Base-by-base conservation (phyloP, 2,888 invertebrate genomes). In the Phymatocera aterrima region DNA sequence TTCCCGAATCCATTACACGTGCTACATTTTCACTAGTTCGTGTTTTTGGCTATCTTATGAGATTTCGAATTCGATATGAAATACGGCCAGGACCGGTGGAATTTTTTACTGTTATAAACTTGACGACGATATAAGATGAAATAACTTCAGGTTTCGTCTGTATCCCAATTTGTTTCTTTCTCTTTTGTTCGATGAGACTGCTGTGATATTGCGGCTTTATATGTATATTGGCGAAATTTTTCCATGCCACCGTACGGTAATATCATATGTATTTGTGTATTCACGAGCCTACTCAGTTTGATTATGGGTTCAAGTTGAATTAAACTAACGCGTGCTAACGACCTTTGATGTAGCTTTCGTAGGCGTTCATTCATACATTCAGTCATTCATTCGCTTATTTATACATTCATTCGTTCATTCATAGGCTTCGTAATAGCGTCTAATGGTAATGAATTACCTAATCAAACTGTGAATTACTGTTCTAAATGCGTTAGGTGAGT, bases 241-340 rank as follows among this genome's bases (percentile, higher is more conserved):
- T 8, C 40, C 40, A 8, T 12, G 2, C 1, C 21, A 28, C 28
- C 4, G 54, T 28, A 57, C 12, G 43, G n/a, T 8, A 0, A 2
- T 18, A 10, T 21, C 8, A 10, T 10, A 40, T 40, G 40, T 46
- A 15, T 15, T 3, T 46, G 15, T 3, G 0, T 3, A 46, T 15
- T 3, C 3, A 15, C 46, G n/a, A 57, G 28, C 57, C 57, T 57
- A 24, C 6, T 24, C 24, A n/a, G n/a, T n/a, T n/a, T n/a, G n/a
- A n/a, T n/a, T n/a, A n/a, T 28, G 2, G 24, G 57, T 21, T 64
- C 0, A 28, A 68, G 10, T 28, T 40, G 64, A 68, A 34, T 34
- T 1, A 51, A 48, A 34, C 48, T 61, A 77, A 70, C 77, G 48
- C 77, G 79, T 79, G 61, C 68, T 79, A 77, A 78, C 79, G 81